Evolutionary conservation across 2,888 invertebrate species (phyloP).

Genomic region (Bellardia bayeri): DNA sequence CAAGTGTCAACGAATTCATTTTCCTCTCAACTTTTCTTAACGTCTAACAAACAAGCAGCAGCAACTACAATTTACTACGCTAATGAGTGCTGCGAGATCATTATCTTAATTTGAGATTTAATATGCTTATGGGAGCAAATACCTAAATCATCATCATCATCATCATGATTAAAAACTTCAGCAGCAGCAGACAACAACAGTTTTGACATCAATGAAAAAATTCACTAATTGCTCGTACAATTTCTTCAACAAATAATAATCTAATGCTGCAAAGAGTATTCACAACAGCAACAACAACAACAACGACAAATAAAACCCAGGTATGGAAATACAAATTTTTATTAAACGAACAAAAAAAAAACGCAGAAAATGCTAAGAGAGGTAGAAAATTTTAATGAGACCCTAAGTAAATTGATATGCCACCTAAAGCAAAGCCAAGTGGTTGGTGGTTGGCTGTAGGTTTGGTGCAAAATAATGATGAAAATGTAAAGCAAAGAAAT

Average conservation of each 20-base stretch:
- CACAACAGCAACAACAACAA: conserved; percentile 37
- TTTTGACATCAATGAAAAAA: conserved; percentile 56
- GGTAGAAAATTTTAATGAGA: conserved; percentile 76
- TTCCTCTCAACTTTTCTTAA: conserved; percentile 11
- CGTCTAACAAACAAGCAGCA: conserved; percentile 9
- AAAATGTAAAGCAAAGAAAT: no score
- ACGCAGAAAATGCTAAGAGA: conserved; percentile 49
- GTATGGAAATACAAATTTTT: conserved; percentile 9
- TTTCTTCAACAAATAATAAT: conserved; percentile 60
- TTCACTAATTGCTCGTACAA: conserved; percentile 71
- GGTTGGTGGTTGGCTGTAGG: conserved; percentile 50
- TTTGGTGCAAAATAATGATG: conserved; percentile 29
- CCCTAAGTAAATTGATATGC: conserved; percentile 75
- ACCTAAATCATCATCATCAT: conserved; percentile 32
- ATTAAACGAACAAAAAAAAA: conserved; percentile 21
- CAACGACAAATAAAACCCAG: background rate
- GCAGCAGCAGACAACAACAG: background rate
- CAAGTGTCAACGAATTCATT: conserved; percentile 64
- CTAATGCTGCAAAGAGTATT: conserved; percentile 38
- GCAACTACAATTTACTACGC: conserved; percentile 57
- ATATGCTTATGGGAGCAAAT: conserved; percentile 64
- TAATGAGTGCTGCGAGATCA: conserved; percentile 73
- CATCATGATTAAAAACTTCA: conserved; percentile 28
- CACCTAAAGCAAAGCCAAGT: conserved; percentile 70
- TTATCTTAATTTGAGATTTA: conserved; percentile 73